Conservation (phyloP, 2,113 vertebrate genomes). For the Fukomys damarensis region DNA sequence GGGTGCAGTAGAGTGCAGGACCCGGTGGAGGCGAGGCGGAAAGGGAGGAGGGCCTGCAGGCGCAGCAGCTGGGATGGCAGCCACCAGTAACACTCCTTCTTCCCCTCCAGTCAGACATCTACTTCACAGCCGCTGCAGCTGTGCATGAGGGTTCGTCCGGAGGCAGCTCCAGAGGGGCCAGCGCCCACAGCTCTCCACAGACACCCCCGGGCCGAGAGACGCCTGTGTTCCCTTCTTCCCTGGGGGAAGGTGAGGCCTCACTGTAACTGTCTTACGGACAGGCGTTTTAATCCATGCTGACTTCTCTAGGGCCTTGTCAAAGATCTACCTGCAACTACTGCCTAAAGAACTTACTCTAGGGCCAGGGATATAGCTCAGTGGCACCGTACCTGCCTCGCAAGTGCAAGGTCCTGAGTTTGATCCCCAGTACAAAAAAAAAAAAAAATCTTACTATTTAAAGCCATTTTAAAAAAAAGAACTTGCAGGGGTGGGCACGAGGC, state of each 20-base stretch:
- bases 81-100: conserved; percentile 19
- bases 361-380: not conserved
- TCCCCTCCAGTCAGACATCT: conserved; percentile 95
- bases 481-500: not conserved
- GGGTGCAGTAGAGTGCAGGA: not conserved
- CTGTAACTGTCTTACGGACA: not conserved
- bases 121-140: conserved; percentile 93
- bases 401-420: not conserved
- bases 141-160: conserved; percentile 90
- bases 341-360: not conserved
- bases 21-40: not conserved
- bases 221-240: conserved; percentile 91
- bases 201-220: conserved; percentile 93
- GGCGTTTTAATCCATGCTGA: not conserved
- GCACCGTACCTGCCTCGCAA: not conserved
- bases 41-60: not conserved
- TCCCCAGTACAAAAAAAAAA: no score
- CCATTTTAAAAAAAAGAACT: no score
- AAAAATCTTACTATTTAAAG: no score
- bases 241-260: conserved; percentile 91
- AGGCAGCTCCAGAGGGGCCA: conserved; percentile 94
- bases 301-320: not conserved
- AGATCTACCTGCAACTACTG: not conserved
- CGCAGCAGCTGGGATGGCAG: not conserved
- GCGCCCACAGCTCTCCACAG: conserved; percentile 94